These are phyloP conservation scores for Abrostola tripartita DNA, from an alignment of 2,888 invertebrate genomes.

Conservation along the genomic window DNA sequence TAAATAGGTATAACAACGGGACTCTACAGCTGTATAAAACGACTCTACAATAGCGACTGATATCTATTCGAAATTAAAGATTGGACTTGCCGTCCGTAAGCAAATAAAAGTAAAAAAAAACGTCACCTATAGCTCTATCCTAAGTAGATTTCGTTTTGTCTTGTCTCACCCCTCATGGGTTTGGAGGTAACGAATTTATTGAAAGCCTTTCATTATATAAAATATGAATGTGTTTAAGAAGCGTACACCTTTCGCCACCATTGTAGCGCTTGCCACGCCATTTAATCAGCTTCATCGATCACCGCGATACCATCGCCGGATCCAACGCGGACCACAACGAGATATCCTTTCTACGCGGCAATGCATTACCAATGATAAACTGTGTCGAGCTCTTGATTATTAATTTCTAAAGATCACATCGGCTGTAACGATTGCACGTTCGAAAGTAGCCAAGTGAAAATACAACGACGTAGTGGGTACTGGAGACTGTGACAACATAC, in stretches of 20 bases:
- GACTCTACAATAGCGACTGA: too few species aligned
- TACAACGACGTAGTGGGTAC: neutral
- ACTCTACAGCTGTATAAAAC: too few species aligned
- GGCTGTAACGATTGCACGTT: neutral
- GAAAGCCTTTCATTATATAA: too few species aligned
- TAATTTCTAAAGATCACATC: slow-evolving; percentile 18
- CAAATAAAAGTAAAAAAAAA: too few species aligned
- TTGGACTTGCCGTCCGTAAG: too few species aligned
- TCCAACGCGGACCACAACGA: neutral
- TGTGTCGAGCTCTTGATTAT: slow-evolving; percentile 13
- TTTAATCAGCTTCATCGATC: slow-evolving; percentile 16
- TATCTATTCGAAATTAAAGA: too few species aligned
- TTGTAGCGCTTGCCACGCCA: slow-evolving; percentile 5
- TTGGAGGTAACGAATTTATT: too few species aligned
- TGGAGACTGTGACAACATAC: slow-evolving; percentile 1
- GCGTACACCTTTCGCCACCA: slow-evolving; percentile 13
- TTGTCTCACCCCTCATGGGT: too few species aligned
- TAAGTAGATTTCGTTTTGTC: too few species aligned
- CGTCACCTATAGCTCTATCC: too few species aligned
- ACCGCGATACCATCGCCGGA: slow-evolving; percentile 20
- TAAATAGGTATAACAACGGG: too few species aligned
- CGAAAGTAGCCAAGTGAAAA: slow-evolving; percentile 8
- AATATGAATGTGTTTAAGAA: neutral
- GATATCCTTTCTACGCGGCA: slow-evolving; percentile 4
- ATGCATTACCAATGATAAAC: slow-evolving; percentile 6